Base-by-base conservation (phyloP, 2,888 invertebrate species). In the Eubasilissa splendida region DNA sequence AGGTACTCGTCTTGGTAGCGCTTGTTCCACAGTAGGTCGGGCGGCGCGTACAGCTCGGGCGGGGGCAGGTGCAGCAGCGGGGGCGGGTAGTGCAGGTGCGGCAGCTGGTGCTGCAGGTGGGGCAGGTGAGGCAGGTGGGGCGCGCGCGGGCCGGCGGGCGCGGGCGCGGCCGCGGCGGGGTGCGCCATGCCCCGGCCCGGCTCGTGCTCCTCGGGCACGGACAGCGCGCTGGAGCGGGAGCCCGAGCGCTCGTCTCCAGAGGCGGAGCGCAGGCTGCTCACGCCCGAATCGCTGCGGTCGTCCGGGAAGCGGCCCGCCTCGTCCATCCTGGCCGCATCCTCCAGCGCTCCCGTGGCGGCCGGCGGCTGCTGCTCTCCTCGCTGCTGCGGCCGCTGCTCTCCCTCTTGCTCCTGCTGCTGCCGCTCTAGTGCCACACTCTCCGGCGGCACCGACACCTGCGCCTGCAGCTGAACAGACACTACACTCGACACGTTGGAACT, bases 201-300 rank as follows among this genome's bases (percentile, higher is more conserved):
- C 85, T 89, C 92, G 85, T 93, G 93, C 89, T 94, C 94, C 89
- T 94, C 94, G 87, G 93, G 93, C 89, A 92, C 92, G 87, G 94
- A 94, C 88, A 95, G 91, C 88, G 94, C 94, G 89, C 94, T 94
- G 88, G 92, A 92, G 84, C 94, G 92, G 88, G 94, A 94, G 87
- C 94, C 95, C 88, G 94, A 94, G 85, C 95, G 93, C 89, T 95
- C 95, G 91, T 95, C 95, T 87, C 92, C 92, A 86, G 91, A 90
- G 86, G 93, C 92, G 86, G 94, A 94, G 86, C 94, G 92, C 86
- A 94, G 90, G 80, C 94, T 94, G 89, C 95, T 94, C 91, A 95
- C 93, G 89, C 95, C 93, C 87, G 93, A 93, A 89, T 93, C 93
- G 88, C 91, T 92, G 86, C 86, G 85, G 82, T 82, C 82, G 86